A percentile compares a stretch with the other conserved stretches of the same genome.
Evolutionary conservation across 2,113 vertebrate species (phyloP).

Genomic region (Eudyptes chrysolophus): DNA sequence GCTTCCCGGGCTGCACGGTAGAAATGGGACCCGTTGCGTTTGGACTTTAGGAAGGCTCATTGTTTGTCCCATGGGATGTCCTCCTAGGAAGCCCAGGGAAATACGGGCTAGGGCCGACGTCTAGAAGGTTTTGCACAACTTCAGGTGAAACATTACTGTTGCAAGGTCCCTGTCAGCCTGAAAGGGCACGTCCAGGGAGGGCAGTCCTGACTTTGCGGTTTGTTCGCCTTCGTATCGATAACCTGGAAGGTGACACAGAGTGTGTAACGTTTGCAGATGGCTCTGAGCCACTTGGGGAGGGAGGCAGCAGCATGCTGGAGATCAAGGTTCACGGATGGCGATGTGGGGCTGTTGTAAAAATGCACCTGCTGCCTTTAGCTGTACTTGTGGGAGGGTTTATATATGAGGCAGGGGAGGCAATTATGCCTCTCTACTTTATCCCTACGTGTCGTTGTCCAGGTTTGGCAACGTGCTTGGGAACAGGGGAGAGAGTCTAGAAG

Average conservation of each 20-base stretch:
- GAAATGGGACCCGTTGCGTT: not conserved
- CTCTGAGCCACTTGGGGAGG: not conserved
- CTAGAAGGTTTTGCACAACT: not conserved
- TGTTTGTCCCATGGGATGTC: not conserved
- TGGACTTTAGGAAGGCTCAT: not conserved
- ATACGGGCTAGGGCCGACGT: not conserved
- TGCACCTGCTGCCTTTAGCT: not conserved
- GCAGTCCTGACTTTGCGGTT: not conserved
- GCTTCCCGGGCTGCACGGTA: not conserved
- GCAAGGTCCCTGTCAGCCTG: not conserved
- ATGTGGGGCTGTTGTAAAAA: not conserved
- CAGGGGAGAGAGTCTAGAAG: not conserved
- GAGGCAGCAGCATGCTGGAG: not conserved
- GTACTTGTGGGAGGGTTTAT: not conserved
- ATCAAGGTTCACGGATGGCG: fast-evolving
- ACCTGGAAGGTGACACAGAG: not conserved
- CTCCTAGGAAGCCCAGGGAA: not conserved
- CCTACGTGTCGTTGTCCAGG: not conserved
- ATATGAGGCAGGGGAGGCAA: not conserved
- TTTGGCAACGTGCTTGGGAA: not conserved
- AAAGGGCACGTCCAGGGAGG: not conserved
- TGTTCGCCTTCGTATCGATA: not conserved
- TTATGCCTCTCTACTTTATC: not conserved
- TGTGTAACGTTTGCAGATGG: fast-evolving
- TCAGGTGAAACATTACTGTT: not conserved